These are phyloP conservation scores for Crotalus viridis DNA, from an alignment of 2,113 vertebrate species.

Conservation along the genomic window DNA sequence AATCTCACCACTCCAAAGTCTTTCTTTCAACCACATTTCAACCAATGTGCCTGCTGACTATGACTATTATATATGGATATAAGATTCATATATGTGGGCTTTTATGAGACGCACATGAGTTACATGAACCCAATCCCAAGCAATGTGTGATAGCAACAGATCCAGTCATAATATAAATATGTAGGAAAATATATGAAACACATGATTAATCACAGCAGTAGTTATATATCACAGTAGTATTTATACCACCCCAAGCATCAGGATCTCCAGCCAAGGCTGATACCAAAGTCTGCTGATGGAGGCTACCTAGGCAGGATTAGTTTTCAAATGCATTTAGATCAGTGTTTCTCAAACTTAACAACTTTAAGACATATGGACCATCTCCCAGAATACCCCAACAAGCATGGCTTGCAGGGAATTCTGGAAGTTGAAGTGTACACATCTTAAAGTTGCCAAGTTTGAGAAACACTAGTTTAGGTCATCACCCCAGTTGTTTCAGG, in stretches of 20 bases:
- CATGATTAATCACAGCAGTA: background rate
- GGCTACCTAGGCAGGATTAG: background rate
- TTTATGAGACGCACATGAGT: background rate
- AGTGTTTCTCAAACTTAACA: background rate
- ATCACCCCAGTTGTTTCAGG: background rate
- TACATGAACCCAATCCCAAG: background rate
- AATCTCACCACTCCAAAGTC: background rate
- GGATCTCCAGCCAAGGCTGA: background rate
- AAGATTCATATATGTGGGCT: background rate
- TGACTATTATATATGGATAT: background rate
- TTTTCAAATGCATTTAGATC: background rate
- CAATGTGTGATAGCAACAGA: background rate
- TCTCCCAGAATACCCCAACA: background rate
- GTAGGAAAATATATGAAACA: background rate
- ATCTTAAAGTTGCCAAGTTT: background rate
- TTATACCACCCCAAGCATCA: background rate
- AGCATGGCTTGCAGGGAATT: too few relatives aligned
- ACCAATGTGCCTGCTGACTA: background rate
- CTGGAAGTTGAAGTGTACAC: background rate
- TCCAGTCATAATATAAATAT: background rate
- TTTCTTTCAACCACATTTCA: background rate
- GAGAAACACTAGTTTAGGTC: background rate
- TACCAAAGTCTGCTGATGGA: background rate
- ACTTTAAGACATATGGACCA: background rate
- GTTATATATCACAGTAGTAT: background rate